These are phyloP conservation scores for Hylaeus volcanicus DNA, from an alignment of 1,140 invertebrate species.

Conservation along the genomic window DNA sequence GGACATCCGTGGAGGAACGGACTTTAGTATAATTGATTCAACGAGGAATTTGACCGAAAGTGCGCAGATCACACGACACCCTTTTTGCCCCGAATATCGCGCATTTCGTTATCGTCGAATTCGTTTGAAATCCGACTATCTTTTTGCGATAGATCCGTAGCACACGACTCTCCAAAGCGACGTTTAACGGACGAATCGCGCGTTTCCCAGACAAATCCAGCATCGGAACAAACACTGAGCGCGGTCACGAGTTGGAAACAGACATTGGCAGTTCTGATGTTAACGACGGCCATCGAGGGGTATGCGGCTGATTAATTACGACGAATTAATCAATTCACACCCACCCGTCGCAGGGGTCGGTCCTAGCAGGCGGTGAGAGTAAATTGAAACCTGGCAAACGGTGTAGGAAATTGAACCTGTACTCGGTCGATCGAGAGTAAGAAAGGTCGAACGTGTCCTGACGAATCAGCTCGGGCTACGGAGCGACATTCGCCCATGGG, in stretches of 20 bases:
- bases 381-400: conserved; percentile 29
- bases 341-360: not conserved
- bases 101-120: not conserved
- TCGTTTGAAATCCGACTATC: not conserved
- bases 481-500: not conserved
- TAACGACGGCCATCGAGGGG: too few species aligned
- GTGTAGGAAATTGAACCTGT: conserved; percentile 7
- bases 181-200: too few species aligned
- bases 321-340: conserved; percentile 46
- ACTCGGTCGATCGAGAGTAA: not conserved
- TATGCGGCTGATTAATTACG: conserved; percentile 36
- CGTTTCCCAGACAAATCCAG: too few species aligned
- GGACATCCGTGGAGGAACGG: too few species aligned
- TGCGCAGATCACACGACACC: not conserved
- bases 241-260: not conserved
- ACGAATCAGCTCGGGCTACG: not conserved
- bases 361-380: not conserved
- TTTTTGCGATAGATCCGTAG: not conserved
- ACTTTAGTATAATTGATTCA: not conserved
- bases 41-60: not conserved
- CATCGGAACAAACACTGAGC: too few species aligned
- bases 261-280: not conserved
- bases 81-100: not conserved
- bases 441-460: not conserved
- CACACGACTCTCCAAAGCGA: too few species aligned